A percentile compares a stretch with the other conserved stretches of the same genome.
These are phyloP conservation scores for Hephaestus fuliginosus DNA, from an alignment of 2,797 vertebrate species.

Conservation along the genomic window DNA sequence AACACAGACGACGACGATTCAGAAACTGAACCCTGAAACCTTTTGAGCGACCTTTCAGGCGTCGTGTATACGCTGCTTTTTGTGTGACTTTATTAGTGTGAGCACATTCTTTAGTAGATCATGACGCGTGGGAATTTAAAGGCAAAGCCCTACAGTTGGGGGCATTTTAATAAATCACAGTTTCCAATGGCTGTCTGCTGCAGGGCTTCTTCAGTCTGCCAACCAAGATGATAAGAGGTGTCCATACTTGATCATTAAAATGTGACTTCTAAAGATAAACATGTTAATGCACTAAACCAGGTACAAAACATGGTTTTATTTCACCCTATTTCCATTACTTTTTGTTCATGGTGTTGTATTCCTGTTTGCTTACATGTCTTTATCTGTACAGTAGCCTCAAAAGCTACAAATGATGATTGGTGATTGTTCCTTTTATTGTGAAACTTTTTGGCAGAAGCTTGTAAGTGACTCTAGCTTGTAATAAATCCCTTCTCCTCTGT, in stretches of 20 bases:
- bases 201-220: slow-evolving; percentile 10
- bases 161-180: slow-evolving; percentile 22
- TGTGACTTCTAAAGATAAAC: not conserved
- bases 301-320: not conserved
- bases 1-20: slow-evolving; percentile 63
- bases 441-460: slow-evolving; percentile 42
- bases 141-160: slow-evolving; percentile 10
- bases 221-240: slow-evolving; percentile 19
- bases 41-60: slow-evolving; percentile 18
- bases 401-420: slow-evolving; percentile 7
- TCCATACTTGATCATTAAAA: slow-evolving; percentile 25
- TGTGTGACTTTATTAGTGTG: not conserved
- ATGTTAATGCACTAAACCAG: not conserved
- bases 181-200: slow-evolving; percentile 12
- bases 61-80: not conserved
- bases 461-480: slow-evolving; percentile 23
- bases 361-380: not conserved
- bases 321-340: not conserved
- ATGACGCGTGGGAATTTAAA: slow-evolving; percentile 9
- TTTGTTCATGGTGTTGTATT: not conserved
- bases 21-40: slow-evolving; percentile 30
- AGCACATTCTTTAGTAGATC: not conserved
- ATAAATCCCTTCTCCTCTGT: slow-evolving; percentile 32
- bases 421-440: slow-evolving; percentile 1
- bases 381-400: slow-evolving; percentile 7